phyloP scores from a whole-genome alignment of 2,113 vertebrate genomes.

The Callipepla squamata region DNA sequence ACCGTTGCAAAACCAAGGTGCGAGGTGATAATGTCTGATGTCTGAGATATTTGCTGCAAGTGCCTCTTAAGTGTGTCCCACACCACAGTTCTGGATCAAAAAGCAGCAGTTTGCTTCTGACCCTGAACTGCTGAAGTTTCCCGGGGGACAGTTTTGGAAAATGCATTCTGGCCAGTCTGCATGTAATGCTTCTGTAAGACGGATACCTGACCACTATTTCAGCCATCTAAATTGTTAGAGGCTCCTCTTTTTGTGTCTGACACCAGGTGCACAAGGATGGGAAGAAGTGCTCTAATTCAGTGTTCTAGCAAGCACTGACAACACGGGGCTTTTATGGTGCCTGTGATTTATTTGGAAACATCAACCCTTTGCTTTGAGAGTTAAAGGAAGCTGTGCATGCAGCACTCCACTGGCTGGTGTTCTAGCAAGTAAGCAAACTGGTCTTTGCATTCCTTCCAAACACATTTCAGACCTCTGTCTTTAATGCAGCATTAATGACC shows the following conservation, averaged over 20 bases:
- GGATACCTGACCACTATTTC: neutral
- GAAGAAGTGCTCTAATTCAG: neutral
- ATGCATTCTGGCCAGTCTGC: neutral
- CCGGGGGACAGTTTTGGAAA: neutral
- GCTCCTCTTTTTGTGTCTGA: neutral
- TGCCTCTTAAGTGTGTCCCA: neutral
- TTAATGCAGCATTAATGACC: neutral
- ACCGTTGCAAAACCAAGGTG: neutral
- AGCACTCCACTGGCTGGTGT: accelerated
- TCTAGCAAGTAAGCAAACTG: neutral
- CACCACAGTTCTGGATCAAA: neutral
- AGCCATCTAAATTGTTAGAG: neutral
- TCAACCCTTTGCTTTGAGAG: neutral
- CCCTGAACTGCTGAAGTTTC: neutral
- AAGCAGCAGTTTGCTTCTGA: neutral
- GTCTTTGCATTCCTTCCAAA: neutral
- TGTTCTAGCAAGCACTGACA: neutral
- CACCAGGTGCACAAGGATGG: neutral
- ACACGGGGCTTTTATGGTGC: neutral
- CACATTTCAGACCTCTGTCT: neutral
- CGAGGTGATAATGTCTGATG: neutral
- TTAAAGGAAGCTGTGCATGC: neutral
- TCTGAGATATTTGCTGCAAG: neutral
- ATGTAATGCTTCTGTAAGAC: neutral
- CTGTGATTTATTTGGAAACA: neutral